A percentile compares a stretch with the other conserved stretches of the same genome.
phyloP scores from a whole-genome alignment of 2,888 invertebrate genomes.

The Eustalomyia histrio region DNA sequence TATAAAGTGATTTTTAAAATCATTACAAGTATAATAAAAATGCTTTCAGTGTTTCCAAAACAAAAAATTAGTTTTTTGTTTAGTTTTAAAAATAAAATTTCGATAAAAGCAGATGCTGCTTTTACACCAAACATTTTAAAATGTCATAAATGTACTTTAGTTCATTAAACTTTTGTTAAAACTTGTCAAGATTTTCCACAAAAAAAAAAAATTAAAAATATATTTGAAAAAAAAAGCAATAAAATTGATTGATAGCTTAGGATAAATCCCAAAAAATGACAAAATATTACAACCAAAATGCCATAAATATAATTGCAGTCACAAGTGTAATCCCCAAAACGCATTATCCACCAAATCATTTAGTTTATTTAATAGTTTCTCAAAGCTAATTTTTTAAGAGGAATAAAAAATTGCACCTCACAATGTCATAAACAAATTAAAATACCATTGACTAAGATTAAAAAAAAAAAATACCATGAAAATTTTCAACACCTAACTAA shows the following conservation, averaged over 20 bases:
- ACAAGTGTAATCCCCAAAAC: conserved; percentile 61
- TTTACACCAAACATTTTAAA: too few species aligned
- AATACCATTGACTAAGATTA: conserved; percentile 56
- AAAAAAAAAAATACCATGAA: conserved; percentile 38
- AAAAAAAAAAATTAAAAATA: not conserved
- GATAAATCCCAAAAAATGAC: conserved; percentile 69
- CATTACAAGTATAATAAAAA: too few species aligned
- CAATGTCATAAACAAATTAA: conserved; percentile 61
- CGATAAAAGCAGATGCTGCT: too few species aligned
- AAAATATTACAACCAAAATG: conserved; percentile 71
- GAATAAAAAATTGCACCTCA: conserved; percentile 57
- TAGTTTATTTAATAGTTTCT: conserved; percentile 58
- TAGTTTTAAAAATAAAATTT: too few species aligned
- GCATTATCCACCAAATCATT: conserved; percentile 31
- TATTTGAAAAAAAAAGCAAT: conserved; percentile 17
- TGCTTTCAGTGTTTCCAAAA: too few species aligned
- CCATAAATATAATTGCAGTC: conserved; percentile 60
- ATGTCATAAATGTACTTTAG: not conserved
- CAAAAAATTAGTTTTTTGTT: too few species aligned
- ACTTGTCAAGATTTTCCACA: not conserved
- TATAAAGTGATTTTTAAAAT: too few species aligned
- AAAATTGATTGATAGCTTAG: conserved; percentile 61
- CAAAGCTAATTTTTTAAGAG: conserved; percentile 26
- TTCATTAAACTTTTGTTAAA: not conserved
- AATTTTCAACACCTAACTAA: conserved; percentile 57